Percentiles rank a stretch among this genome's conserved stretches.
Conservation (phyloP, 2,113 vertebrate genomes). For the Conger conger region DNA sequence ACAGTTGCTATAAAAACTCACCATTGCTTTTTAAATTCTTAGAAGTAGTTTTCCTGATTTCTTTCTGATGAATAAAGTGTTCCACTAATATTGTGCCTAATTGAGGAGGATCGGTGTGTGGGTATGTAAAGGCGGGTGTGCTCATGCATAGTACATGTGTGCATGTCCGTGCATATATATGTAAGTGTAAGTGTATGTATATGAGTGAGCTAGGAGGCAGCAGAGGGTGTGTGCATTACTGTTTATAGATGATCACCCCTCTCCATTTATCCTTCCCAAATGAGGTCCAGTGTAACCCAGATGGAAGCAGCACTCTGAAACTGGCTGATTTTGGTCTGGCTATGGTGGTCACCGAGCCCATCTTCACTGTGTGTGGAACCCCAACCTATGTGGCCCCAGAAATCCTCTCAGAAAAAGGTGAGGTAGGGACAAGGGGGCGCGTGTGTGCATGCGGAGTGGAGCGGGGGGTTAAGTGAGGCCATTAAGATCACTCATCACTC, state of each 20-base stretch:
- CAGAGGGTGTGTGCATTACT: neutral
- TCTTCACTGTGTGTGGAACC: constrained; percentile 97
- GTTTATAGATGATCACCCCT: neutral
- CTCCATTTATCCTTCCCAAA: constrained; percentile 11
- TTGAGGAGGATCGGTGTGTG: neutral
- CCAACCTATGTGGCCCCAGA: constrained; percentile 97
- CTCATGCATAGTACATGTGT: neutral
- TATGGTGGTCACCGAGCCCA: constrained; percentile 86
- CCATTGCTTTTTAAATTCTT: neutral
- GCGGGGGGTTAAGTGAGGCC: neutral
- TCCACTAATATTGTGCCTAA: neutral
- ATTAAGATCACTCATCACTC: neutral
- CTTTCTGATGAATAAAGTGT: neutral
- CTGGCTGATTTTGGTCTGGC: constrained; percentile 97
- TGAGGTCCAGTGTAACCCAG: constrained; percentile 83
- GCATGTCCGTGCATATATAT: neutral
- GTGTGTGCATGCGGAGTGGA: too few relatives aligned
- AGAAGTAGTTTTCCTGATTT: neutral
- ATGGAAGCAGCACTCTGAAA: constrained; percentile 83
- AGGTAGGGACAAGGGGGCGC: constrained; percentile 8
- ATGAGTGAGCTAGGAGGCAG: constrained; percentile 1
- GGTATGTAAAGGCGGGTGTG: neutral
- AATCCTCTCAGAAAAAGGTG: constrained; percentile 94
- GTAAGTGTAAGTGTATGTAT: constrained; percentile 18
- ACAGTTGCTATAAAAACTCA: neutral